These are phyloP conservation scores for Pygmarrhopalites habei DNA, from an alignment of 1,140 invertebrate species.

Conservation along the genomic window DNA sequence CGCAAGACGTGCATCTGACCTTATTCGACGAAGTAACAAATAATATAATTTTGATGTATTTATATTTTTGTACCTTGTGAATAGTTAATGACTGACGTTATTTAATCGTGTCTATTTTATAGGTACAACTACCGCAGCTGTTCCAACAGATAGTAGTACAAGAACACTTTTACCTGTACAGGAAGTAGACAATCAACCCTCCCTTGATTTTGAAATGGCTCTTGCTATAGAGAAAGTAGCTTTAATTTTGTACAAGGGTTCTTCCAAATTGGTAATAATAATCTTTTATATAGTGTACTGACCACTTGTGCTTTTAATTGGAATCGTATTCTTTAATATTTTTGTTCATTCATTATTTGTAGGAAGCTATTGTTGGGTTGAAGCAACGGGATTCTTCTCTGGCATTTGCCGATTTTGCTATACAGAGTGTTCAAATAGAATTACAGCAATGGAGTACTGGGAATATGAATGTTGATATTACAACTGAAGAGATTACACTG, in stretches of 20 bases:
- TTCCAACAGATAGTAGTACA: background rate
- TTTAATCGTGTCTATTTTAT: no score
- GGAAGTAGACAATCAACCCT: background rate
- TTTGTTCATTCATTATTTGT: constrained; percentile 5
- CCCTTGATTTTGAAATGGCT: background rate
- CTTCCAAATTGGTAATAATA: constrained; percentile 16
- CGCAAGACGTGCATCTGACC: background rate
- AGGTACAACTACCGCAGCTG: no score
- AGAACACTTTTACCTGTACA: background rate
- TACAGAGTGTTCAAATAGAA: constrained; percentile 15
- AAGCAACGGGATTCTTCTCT: background rate
- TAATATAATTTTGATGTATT: no score
- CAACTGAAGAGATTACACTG: constrained; percentile 22
- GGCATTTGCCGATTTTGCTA: constrained; percentile 32
- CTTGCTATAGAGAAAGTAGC: constrained; percentile 18
- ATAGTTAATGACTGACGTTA: no score
- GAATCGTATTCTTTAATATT: background rate
- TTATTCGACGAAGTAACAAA: background rate
- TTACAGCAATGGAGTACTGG: constrained; percentile 18
- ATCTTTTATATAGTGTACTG: no score
- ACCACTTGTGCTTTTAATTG: background rate
- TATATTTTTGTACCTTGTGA: no score
- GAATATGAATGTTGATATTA: constrained; percentile 14
- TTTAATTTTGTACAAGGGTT: constrained; percentile 23
- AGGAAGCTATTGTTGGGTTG: constrained; percentile 39